A percentile compares a stretch with the other conserved stretches of the same genome.
phyloP scores from a whole-genome alignment of 2,797 vertebrate genomes.

The Cossypha heuglini region DNA sequence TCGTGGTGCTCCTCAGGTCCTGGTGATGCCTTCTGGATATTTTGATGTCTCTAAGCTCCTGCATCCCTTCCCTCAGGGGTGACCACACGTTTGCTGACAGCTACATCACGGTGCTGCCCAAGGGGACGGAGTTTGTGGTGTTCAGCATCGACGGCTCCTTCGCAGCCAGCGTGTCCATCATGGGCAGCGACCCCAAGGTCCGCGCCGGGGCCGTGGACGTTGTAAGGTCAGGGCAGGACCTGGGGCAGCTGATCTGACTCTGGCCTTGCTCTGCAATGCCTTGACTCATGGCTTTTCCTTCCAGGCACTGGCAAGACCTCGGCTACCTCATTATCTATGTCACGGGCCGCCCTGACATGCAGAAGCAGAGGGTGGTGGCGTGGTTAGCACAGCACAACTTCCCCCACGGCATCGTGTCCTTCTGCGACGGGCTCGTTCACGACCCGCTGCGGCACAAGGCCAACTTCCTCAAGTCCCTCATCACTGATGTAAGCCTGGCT shows the following conservation, averaged over 20 bases:
- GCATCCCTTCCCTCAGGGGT: constrained; percentile 79
- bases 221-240: constrained; percentile 83
- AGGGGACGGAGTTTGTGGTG: constrained; percentile 93
- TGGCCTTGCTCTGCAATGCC: rapidly evolving
- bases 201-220: constrained; percentile 95
- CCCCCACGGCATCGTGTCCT: constrained; percentile 96
- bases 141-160: constrained; percentile 99
- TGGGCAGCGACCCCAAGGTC: constrained; percentile 99
- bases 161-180: constrained; percentile 98
- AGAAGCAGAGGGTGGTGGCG: constrained; percentile 98
- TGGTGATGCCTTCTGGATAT: neutral
- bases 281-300: neutral
- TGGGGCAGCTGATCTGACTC: rapidly evolving
- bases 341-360: constrained; percentile 98
- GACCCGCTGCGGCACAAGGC: constrained; percentile 97
- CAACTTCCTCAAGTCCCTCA: constrained; percentile 93
- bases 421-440: constrained; percentile 95
- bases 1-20: neutral
- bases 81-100: constrained; percentile 97
- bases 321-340: constrained; percentile 98
- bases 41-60: neutral
- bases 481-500: constrained; percentile 84
- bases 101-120: constrained; percentile 93
- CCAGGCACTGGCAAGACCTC: constrained; percentile 98
- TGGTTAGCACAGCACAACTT: constrained; percentile 99